phyloP scores from a whole-genome alignment of 2,797 vertebrate genomes.

The Kryptopterus vitreolus region DNA sequence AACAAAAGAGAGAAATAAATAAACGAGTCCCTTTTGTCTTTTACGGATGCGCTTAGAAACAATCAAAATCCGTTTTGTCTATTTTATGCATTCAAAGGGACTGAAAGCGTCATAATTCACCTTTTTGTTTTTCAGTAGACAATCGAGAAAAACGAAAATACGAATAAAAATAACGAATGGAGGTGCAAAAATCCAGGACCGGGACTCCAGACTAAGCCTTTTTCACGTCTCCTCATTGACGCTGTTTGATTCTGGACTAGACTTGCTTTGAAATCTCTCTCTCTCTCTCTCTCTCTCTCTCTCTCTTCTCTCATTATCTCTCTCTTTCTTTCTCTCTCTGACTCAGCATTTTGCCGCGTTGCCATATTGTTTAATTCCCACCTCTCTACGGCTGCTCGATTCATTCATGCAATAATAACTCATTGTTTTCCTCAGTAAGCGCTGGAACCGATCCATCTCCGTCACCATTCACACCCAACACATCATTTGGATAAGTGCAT shows the following conservation, averaged over 20 bases:
- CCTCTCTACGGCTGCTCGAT: not conserved
- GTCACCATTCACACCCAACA: not conserved
- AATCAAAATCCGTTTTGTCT: too few species aligned
- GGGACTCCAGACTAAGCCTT: conserved; percentile 1
- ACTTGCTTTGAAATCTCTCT: not conserved
- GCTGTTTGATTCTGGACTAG: not conserved
- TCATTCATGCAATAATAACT: not conserved
- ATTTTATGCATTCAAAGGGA: too few species aligned
- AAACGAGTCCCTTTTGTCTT: too few species aligned
- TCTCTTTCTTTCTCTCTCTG: not conserved
- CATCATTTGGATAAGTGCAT: not conserved
- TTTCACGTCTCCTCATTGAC: not conserved
- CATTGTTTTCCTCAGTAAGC: conserved; percentile 7
- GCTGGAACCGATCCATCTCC: not conserved
- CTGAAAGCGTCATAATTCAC: too few species aligned
- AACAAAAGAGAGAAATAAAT: too few species aligned
- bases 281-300: not conserved
- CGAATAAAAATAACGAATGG: too few species aligned
- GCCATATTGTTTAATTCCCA: conserved; percentile 7
- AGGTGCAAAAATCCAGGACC: too few species aligned
- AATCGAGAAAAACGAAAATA: too few species aligned
- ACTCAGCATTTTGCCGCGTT: conserved; percentile 10
- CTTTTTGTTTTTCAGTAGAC: too few species aligned
- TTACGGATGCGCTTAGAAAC: too few species aligned
- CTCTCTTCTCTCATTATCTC: not conserved